Conservation (phyloP, 2,888 invertebrate genomes). For the Tortrix viridana region DNA sequence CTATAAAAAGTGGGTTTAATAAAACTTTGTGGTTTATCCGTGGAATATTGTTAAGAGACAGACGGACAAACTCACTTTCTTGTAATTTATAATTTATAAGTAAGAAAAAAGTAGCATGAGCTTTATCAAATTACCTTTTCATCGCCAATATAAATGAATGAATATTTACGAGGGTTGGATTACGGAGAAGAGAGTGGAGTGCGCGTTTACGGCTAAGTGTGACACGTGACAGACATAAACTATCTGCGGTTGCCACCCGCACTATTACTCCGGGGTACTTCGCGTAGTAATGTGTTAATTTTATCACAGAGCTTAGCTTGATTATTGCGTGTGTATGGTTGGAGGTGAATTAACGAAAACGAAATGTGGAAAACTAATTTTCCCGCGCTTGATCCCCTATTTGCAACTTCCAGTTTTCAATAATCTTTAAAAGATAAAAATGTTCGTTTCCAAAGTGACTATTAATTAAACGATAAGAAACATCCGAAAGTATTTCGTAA, state of each 20-base stretch:
- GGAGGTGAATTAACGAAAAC: background rate
- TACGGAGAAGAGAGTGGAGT: slow-evolving; percentile 7
- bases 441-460: too few relatives aligned
- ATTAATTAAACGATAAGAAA: too few relatives aligned
- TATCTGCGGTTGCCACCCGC: slow-evolving; percentile 42
- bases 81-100: too few relatives aligned
- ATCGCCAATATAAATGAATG: background rate
- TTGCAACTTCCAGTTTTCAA: too few relatives aligned
- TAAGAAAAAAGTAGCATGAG: too few relatives aligned
- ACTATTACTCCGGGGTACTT: slow-evolving; percentile 16
- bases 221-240: slow-evolving; percentile 46
- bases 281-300: slow-evolving; percentile 17
- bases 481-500: too few relatives aligned
- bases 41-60: too few relatives aligned
- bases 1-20: too few relatives aligned
- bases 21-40: too few relatives aligned
- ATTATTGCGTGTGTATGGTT: slow-evolving; percentile 7
- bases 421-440: too few relatives aligned
- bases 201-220: slow-evolving; percentile 36
- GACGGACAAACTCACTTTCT: background rate
- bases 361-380: background rate
- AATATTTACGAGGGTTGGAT: background rate
- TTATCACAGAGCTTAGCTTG: slow-evolving; percentile 2
- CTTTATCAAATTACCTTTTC: background rate
- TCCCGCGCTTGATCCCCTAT: too few relatives aligned